A percentile compares a stretch with the other conserved stretches of the same genome.
phyloP scores from a whole-genome alignment of 2,113 vertebrate genomes.

The Xenotilapia leptura region DNA sequence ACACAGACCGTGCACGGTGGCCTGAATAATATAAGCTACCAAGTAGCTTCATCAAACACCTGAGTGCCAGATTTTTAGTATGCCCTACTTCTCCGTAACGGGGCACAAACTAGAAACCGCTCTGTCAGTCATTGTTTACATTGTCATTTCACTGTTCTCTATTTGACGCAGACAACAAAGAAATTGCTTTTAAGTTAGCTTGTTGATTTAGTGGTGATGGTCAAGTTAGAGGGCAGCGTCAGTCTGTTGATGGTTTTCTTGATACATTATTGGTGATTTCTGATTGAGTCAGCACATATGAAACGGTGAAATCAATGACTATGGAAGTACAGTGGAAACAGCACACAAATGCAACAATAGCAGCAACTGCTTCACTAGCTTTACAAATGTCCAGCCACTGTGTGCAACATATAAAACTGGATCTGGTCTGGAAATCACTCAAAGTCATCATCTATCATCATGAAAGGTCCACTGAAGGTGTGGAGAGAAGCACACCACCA shows the following conservation, averaged over 20 bases:
- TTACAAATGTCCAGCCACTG: background rate
- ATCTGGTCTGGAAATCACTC: background rate
- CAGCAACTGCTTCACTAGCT: accelerated
- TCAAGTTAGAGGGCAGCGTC: background rate
- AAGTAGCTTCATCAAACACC: slow-evolving; percentile 41
- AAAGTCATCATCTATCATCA: background rate
- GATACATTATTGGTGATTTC: background rate
- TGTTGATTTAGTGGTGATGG: background rate
- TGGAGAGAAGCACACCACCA: background rate
- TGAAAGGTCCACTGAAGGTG: background rate
- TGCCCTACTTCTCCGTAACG: slow-evolving; percentile 38
- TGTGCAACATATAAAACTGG: background rate
- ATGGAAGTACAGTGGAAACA: background rate
- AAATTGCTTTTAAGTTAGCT: background rate
- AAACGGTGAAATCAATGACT: background rate
- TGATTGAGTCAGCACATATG: background rate
- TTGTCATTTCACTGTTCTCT: background rate
- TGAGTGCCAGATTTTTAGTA: background rate
- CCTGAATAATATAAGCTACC: slow-evolving; percentile 38
- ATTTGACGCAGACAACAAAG: background rate
- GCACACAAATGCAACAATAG: background rate
- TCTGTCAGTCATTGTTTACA: background rate
- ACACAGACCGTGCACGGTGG: slow-evolving; percentile 4
- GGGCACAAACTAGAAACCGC: background rate
- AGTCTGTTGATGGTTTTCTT: background rate